Evolutionary conservation across 2,113 vertebrate genomes (phyloP), one percentile per base, ranked within the genome.

Genomic region (Andinoacara biseriatus): DNA sequence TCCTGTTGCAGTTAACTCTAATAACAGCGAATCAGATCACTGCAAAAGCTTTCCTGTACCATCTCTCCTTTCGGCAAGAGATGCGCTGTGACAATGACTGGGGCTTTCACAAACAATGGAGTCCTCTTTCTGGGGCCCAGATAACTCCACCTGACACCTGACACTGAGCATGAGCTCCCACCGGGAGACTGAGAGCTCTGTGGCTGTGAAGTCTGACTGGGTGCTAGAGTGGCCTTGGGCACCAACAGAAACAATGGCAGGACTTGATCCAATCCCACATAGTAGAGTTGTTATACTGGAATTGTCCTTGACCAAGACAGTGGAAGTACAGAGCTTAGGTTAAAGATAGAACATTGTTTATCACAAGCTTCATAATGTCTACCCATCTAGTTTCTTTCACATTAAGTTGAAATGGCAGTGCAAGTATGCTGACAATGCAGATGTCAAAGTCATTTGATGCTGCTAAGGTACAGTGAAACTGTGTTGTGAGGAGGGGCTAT

Each of bases 71-170:
- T 72, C 49, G 86, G 87, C 80, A 72, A 90, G 87, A 92, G 76
- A 92, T 93, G 87, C 63, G 81, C 83, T 80, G 90, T 90, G 92
- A 92, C 93, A 94, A 92, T 91, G 87, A 91, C 86, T 58, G 46
- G 86, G 89, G 84, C 87, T 90, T 93, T 94, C 92, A 90, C 78
- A 90, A 92, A 89, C 89, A 88, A 93, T 90, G 86, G 82, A 90
- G 60, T 87, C 85, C 80, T 91, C 69, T 90, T 90, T 87, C 83
- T 5, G 54, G 57, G 82, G 60, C 82, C 78, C 2, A 63, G 58
- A 81, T 94, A 94, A 95, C 91, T 87, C 75, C 78, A 89, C 87
- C 92, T 92, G 94, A 94, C 94, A 95, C 91, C 94, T 95, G 94
- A 94, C 93, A 94, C 81, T 59, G 88, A 86, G 90, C 90, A 92